Percentiles rank a stretch among this genome's conserved stretches.
These are phyloP conservation scores for Drosophila affinis DNA, from an alignment of 2,888 invertebrate genomes.

Conservation along the genomic window DNA sequence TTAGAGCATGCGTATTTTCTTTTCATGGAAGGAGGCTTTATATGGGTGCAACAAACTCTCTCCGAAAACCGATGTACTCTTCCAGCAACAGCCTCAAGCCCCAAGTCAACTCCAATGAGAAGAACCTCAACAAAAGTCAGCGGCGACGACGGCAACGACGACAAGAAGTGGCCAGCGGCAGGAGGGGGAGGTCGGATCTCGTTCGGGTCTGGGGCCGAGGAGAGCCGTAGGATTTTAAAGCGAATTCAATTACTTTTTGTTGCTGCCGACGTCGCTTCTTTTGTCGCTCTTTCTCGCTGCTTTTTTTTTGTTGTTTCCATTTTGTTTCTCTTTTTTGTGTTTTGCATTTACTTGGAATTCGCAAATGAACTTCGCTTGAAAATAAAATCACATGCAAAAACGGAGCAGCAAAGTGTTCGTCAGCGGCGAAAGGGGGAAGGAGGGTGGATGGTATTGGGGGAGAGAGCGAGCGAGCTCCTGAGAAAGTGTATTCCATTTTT, in stretches of 20 bases:
- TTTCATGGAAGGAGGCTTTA: neutral
- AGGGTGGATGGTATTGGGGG: neutral
- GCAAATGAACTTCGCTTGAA: slow-evolving; percentile 80
- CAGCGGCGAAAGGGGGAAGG: neutral
- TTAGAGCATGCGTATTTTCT: neutral
- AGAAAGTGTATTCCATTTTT: slow-evolving; percentile 77
- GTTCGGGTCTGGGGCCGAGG: slow-evolving; percentile 5
- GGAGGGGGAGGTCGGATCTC: neutral
- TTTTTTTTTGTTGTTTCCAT: slow-evolving; percentile 31
- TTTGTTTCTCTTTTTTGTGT: slow-evolving; percentile 32
- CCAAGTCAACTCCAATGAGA: slow-evolving; percentile 21
- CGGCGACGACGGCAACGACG: slow-evolving; percentile 17
- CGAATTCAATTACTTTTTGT: slow-evolving; percentile 78
- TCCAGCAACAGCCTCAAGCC: neutral
- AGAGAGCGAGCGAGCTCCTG: slow-evolving; percentile 39
- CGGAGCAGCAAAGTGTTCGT: slow-evolving; percentile 62
- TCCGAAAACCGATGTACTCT: neutral
- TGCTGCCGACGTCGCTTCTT: slow-evolving; percentile 56
- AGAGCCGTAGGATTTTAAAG: slow-evolving; percentile 69
- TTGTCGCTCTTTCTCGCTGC: slow-evolving; percentile 19
- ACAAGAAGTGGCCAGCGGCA: neutral
- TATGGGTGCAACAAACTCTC: neutral
- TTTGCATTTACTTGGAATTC: slow-evolving; percentile 76
- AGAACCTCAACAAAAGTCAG: slow-evolving; percentile 30
- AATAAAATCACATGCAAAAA: slow-evolving; percentile 78